These are phyloP conservation scores for Galeopsomyia nigrocyanea DNA, from an alignment of 2,888 invertebrate species.

Conservation along the genomic window DNA sequence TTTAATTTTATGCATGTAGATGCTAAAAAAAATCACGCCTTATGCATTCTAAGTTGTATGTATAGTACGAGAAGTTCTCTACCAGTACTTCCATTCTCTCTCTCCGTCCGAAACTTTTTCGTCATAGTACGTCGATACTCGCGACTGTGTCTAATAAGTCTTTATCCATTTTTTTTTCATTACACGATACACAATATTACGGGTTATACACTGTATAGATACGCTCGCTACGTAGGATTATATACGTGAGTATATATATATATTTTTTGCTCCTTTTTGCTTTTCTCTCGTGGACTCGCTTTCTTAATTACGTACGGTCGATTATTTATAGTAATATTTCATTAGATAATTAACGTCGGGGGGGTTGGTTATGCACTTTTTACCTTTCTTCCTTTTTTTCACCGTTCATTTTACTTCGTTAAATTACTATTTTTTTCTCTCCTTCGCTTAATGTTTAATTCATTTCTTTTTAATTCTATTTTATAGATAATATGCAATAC, in stretches of 20 bases:
- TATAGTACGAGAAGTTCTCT: constrained; percentile 40
- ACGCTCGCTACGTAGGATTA: constrained; percentile 55
- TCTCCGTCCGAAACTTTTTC: constrained; percentile 15
- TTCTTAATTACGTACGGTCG: constrained; percentile 63
- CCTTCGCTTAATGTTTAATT: constrained; percentile 38
- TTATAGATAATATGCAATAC: constrained; percentile 46
- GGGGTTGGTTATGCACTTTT: constrained; percentile 46
- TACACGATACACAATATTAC: constrained; percentile 57
- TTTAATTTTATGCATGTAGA: constrained; percentile 16
- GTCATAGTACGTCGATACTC: constrained; percentile 43
- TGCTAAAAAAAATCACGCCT: constrained; percentile 39
- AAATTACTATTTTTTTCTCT: constrained; percentile 26
- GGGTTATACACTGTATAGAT: constrained; percentile 57
- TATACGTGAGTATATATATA: constrained; percentile 56
- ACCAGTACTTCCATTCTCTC: constrained; percentile 6
- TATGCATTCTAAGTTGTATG: constrained; percentile 22
- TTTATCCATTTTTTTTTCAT: constrained; percentile 33
- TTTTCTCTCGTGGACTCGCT: constrained; percentile 53
- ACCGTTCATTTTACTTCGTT: constrained; percentile 29
- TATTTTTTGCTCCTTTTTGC: background rate
- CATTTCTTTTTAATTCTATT: constrained; percentile 40
- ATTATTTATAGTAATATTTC: constrained; percentile 61
- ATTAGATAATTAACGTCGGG: constrained; percentile 60
- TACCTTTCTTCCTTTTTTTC: constrained; percentile 28
- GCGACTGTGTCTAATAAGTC: constrained; percentile 16